Evolutionary conservation across 2,113 vertebrate genomes (phyloP).

Genomic region (Cephalopterus ornatus): DNA sequence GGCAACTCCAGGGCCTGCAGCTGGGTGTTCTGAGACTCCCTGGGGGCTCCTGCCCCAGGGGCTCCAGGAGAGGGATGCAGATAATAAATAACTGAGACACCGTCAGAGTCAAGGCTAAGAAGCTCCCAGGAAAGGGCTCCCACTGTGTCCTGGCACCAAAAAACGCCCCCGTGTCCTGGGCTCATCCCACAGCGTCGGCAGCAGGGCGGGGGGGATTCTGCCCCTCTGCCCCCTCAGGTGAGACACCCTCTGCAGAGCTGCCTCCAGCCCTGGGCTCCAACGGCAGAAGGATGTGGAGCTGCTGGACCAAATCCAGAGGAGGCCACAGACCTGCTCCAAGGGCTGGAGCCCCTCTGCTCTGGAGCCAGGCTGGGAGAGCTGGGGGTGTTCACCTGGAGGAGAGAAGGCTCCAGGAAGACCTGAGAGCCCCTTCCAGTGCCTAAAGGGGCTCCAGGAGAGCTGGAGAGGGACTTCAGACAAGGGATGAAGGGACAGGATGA

Average conservation of each 20-base stretch:
- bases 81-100: background rate
- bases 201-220: background rate
- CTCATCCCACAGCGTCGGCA: background rate
- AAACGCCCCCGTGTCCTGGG: rapidly evolving
- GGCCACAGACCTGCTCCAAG: background rate
- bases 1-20: background rate
- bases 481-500: background rate
- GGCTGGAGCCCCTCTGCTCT: background rate
- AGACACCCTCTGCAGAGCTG: background rate
- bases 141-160: background rate
- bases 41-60: rapidly evolving
- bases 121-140: background rate
- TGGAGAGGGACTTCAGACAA: background rate
- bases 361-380: background rate
- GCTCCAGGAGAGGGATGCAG: background rate
- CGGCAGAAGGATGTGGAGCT: background rate
- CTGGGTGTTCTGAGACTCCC: background rate
- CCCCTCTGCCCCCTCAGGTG: background rate
- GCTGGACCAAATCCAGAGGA: background rate
- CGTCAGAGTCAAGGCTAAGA: background rate
- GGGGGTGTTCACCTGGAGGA: background rate
- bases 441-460: background rate
- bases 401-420: background rate
- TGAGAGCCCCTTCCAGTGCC: background rate
- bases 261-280: background rate